Conservation (phyloP, 2,888 invertebrate genomes). For the Digitonthophagus gazella region DNA sequence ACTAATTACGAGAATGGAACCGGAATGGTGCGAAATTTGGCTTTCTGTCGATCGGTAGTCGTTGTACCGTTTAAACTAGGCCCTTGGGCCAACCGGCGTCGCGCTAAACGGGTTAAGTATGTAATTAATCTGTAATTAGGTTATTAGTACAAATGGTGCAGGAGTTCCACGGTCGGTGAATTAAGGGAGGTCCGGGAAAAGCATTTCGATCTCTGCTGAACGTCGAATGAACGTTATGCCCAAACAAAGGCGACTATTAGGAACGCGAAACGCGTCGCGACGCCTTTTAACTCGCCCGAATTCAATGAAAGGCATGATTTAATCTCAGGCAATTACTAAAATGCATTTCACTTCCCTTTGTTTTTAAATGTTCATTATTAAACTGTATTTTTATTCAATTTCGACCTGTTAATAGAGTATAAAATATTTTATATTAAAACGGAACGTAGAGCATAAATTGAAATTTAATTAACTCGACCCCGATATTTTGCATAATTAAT, state of each 20-base stretch:
- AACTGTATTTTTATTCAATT: not conserved
- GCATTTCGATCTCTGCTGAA: not conserved
- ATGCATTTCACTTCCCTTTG: not conserved
- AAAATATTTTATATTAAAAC: no score
- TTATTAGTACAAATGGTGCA: constrained; percentile 15
- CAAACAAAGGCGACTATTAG: not conserved
- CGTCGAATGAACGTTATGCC: not conserved
- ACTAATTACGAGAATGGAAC: not conserved
- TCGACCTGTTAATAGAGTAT: not conserved
- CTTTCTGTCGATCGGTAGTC: not conserved
- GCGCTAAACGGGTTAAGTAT: constrained; percentile 16
- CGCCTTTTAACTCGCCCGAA: not conserved
- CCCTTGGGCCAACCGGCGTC: not conserved
- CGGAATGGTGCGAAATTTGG: not conserved
- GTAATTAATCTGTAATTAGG: constrained; percentile 18
- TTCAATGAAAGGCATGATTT: not conserved
- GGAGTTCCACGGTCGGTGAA: constrained; percentile 6
- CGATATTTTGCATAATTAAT: not conserved
- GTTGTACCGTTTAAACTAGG: not conserved
- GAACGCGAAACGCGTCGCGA: not conserved
- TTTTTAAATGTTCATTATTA: not conserved
- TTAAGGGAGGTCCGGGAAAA: constrained; percentile 6
- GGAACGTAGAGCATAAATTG: not conserved
- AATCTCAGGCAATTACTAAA: not conserved
- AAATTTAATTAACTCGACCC: not conserved